Conservation (phyloP, 1,140 invertebrate genomes). For the Scaptomyza pallida region DNA sequence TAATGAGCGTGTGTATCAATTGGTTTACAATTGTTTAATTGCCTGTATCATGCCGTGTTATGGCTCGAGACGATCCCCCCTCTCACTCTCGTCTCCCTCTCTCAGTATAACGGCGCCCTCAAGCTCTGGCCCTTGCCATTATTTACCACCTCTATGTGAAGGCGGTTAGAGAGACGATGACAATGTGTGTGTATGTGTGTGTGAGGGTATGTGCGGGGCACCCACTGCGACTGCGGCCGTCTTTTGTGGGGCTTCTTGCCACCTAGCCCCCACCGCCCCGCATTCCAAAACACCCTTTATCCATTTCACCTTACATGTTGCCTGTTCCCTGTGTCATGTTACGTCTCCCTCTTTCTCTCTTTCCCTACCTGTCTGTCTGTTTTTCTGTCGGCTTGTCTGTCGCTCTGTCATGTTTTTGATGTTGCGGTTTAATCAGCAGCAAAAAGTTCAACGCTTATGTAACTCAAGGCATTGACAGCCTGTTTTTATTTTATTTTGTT, state of each 20-base stretch:
- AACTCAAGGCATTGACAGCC: conserved; percentile 10
- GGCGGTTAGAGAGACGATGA: background rate
- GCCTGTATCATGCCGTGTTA: conserved; percentile 63
- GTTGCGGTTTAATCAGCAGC: conserved; percentile 33
- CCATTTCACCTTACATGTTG: no score
- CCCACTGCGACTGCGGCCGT: conserved; percentile 19
- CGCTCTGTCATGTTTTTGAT: conserved; percentile 27
- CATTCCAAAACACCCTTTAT: background rate
- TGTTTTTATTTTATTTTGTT: conserved; percentile 5
- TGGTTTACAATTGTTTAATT: conserved; percentile 72
- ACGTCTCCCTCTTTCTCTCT: conserved; percentile 3
- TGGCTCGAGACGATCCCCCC: conserved; percentile 8
- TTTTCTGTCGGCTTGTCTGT: conserved; percentile 1
- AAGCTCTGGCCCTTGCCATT: conserved; percentile 5
- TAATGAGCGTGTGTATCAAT: conserved; percentile 71
- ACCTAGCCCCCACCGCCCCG: background rate
- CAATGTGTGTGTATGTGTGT: no score
- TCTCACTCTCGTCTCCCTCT: background rate
- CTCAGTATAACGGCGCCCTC: background rate
- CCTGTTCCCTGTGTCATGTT: conserved; percentile 34
- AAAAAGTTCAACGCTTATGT: conserved; percentile 31
- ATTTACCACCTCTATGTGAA: conserved; percentile 34
- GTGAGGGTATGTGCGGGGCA: no score
- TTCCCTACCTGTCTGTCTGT: conserved; percentile 7
- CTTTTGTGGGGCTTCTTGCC: conserved; percentile 49